Percentiles rank a stretch among this genome's conserved stretches.
Evolutionary conservation across 2,113 vertebrate species (phyloP).

Genomic region (Phalacrocorax carbo): DNA sequence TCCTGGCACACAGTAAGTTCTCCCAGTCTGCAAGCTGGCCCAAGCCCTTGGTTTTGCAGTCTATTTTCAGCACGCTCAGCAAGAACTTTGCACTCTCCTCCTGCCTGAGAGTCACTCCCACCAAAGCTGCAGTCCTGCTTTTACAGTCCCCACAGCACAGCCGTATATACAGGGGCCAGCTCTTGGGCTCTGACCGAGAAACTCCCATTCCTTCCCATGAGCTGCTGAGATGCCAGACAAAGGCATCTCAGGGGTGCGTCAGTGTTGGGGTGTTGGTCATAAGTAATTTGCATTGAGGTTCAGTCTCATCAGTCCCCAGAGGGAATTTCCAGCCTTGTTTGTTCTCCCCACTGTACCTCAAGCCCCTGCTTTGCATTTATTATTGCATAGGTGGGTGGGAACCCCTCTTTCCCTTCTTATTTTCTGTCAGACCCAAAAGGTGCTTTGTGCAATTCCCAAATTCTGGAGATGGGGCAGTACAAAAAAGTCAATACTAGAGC

Average conservation of each 20-base stretch:
- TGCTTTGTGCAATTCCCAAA: neutral
- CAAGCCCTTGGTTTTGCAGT: neutral
- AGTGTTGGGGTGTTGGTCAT: neutral
- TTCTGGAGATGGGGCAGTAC: neutral
- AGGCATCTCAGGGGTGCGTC: neutral
- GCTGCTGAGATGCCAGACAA: neutral
- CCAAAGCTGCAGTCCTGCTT: neutral
- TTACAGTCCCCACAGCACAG: neutral
- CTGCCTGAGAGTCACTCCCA: neutral
- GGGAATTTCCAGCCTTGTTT: neutral
- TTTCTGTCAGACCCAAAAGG: neutral
- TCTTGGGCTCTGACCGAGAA: neutral
- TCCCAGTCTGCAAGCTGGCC: neutral
- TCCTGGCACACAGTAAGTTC: neutral
- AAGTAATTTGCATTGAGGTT: neutral
- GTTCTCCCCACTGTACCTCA: neutral
- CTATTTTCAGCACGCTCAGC: neutral
- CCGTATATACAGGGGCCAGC: neutral
- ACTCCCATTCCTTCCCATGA: neutral
- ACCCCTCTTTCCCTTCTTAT: neutral
- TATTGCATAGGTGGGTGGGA: neutral
- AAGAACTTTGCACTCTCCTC: neutral
- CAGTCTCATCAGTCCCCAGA: neutral
- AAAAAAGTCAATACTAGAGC: neutral
- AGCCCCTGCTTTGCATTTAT: neutral